phyloP scores from a whole-genome alignment of 2,797 vertebrate species.

The Propithecus deckenii region DNA sequence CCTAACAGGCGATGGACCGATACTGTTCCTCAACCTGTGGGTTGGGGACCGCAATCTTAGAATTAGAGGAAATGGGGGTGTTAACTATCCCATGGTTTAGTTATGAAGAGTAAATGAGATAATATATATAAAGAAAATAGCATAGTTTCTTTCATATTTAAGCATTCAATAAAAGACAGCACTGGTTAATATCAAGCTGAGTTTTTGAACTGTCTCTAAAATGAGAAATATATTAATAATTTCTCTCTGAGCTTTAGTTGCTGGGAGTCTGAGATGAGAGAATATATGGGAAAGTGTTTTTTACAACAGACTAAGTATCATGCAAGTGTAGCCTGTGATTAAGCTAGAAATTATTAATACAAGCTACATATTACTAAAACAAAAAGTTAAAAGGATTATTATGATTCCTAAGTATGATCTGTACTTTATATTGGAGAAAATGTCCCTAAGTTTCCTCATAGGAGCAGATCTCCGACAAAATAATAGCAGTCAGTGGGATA shows the following conservation, averaged over 20 bases:
- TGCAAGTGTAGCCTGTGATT: conserved; percentile 5
- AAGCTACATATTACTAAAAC: neutral
- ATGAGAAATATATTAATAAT: neutral
- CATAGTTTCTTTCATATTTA: neutral
- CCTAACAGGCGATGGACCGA: no score
- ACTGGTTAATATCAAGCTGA: neutral
- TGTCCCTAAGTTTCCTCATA: neutral
- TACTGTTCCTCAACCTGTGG: no score
- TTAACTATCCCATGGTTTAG: neutral
- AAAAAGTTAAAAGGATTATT: conserved; percentile 8
- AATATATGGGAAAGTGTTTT: neutral
- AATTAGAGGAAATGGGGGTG: neutral
- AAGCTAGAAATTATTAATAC: neutral
- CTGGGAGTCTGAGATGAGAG: neutral
- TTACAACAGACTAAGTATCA: neutral
- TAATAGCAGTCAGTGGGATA: neutral
- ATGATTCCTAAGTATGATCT: neutral
- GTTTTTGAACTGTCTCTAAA: conserved; percentile 27
- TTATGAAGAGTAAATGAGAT: conserved; percentile 16
- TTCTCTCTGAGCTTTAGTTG: conserved; percentile 19
- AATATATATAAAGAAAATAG: neutral
- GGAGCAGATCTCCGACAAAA: neutral
- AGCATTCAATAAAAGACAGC: conserved; percentile 12
- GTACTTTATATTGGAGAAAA: neutral
- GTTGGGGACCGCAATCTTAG: neutral